These are phyloP conservation scores for Hartigia nigra DNA, from an alignment of 2,888 invertebrate species.

Conservation along the genomic window DNA sequence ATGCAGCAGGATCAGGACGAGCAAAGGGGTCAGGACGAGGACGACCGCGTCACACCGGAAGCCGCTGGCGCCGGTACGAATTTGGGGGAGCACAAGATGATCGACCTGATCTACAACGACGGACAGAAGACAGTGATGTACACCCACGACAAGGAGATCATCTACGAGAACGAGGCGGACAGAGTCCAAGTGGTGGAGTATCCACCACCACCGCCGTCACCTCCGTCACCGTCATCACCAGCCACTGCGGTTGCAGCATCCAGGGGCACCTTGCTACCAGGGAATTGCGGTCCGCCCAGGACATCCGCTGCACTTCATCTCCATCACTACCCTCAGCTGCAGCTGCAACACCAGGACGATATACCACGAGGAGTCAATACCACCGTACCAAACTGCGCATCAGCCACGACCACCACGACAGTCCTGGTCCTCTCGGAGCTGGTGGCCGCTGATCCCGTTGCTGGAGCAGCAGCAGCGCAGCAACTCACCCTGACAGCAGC, in stretches of 20 bases:
- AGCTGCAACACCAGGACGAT: conserved; percentile 69
- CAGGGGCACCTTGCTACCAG: conserved; percentile 68
- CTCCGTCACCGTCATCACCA: conserved; percentile 65
- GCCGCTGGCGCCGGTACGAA: conserved; percentile 68
- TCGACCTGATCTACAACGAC: conserved; percentile 86
- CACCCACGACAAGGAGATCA: conserved; percentile 83
- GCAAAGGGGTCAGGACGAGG: conserved; percentile 56
- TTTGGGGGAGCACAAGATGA: conserved; percentile 76
- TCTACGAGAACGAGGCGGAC: conserved; percentile 82
- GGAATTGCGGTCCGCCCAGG: conserved; percentile 68
- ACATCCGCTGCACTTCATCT: conserved; percentile 68
- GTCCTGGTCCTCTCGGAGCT: conserved; percentile 80
- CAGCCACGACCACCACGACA: conserved; percentile 69
- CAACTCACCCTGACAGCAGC: conserved; percentile 57
- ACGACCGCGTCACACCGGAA: conserved; percentile 58
- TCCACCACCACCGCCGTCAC: conserved; percentile 61
- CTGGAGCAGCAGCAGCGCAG: conserved; percentile 42
- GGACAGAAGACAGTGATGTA: conserved; percentile 88
- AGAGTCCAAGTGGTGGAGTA: conserved; percentile 63
- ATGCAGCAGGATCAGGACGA: conserved; percentile 67
- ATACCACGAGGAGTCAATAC: conserved; percentile 61
- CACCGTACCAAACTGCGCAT: conserved; percentile 45
- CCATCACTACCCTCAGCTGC: conserved; percentile 69
- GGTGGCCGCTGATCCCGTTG: conserved; percentile 74
- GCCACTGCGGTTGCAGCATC: conserved; percentile 67